phyloP scores from a whole-genome alignment of 2,888 invertebrate species.

The Spodoptera littoralis region DNA sequence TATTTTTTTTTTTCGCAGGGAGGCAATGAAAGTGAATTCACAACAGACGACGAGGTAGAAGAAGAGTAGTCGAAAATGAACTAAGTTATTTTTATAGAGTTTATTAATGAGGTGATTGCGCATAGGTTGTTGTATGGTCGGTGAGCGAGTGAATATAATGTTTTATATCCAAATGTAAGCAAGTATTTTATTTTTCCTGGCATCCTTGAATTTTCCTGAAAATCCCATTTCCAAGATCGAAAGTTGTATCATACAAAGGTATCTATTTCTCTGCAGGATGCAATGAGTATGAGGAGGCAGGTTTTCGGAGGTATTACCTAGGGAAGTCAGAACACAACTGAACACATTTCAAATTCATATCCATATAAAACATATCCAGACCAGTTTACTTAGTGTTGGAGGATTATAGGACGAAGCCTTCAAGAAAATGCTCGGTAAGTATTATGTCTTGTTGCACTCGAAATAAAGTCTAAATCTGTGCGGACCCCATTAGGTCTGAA shows the following conservation, averaged over 20 bases:
- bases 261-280: too few species aligned
- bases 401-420: conserved; percentile 19
- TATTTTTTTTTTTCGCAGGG: conserved; percentile 72
- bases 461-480: conserved; percentile 17
- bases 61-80: conserved; percentile 82
- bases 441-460: conserved; percentile 13
- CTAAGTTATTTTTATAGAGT: conserved; percentile 88
- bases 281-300: neutral
- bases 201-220: neutral
- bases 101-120: conserved; percentile 79
- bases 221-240: neutral
- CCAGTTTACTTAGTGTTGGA: conserved; percentile 7
- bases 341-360: conserved; percentile 3
- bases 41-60: conserved; percentile 90
- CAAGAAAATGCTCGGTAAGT: conserved; percentile 3
- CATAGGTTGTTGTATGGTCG: conserved; percentile 76
- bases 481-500: conserved; percentile 4
- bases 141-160: conserved; percentile 83
- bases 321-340: conserved; percentile 4
- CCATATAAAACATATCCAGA: conserved; percentile 9
- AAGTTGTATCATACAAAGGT: neutral
- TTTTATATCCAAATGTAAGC: conserved; percentile 77
- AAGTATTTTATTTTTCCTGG: conserved; percentile 52
- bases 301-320: neutral
- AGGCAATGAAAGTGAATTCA: conserved; percentile 90